Evolutionary conservation across 1,140 invertebrate species (phyloP), one percentile per base, ranked within the genome.

Genomic region (Polypedilum vanderplanki): DNA sequence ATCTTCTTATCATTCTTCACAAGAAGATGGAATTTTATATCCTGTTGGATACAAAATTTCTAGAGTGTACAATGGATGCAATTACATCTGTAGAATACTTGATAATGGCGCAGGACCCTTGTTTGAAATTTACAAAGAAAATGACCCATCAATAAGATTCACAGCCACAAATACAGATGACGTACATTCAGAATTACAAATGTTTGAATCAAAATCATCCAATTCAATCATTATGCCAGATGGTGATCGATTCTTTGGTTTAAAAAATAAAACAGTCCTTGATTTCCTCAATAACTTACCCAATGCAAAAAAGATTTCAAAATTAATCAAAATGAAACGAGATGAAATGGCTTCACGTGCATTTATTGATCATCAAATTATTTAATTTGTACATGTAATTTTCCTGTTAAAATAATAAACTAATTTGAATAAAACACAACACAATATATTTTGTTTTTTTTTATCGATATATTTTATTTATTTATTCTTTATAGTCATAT

Each of bases 231-330:
- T 70, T 20, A 70, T 70, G 15, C 65, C 65, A 3, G 65, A 70
- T 20, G 65, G 65, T 70, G 20, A 70, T 70, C 4, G 20, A 20
- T 70, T 70, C 17, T 70, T 70, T 70, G 65, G 65, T 18, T 5
- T 70, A 1, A 70, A 9, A 20, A 70, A 70, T 20, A 70, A 70
- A 20, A 18, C 9, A 10, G 5, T 70, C 8, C 0, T 70, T 9
- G 65, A 70, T 22, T 70, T 18, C 18, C 9, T 70, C 2, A 70
- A 18, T 70, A n/a, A 20, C 2, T 7, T 70, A 17, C 65, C 65
- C 2, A 70, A 70, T 70, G 65, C 65, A 20, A 70, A 70, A 18
- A 5, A 18, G 17, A n/a, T 70, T 20, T 12, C 12, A 4, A 57
- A 57, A 15, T 15, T 57, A 4, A 57, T n/a, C 15, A 57, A 57